These are phyloP conservation scores for Ondatra zibethicus DNA, from an alignment of 2,113 vertebrate genomes.

Conservation along the genomic window DNA sequence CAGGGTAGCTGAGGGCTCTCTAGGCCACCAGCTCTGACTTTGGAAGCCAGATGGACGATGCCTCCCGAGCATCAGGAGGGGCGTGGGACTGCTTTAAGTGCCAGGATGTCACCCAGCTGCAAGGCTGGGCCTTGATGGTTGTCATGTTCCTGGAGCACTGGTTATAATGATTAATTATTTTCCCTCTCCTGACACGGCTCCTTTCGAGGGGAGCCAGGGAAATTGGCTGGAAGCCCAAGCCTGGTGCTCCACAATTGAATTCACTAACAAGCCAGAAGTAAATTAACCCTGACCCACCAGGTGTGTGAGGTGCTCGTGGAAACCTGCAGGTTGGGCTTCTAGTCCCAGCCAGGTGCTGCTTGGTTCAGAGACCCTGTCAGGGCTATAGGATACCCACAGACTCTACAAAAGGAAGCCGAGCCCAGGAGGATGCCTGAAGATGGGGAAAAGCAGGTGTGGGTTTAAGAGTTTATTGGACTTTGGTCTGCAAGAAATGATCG, in stretches of 20 bases:
- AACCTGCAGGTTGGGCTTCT: background rate
- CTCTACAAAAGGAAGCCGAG: background rate
- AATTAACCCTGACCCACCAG: conserved; percentile 64
- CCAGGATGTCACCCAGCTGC: conserved; percentile 60
- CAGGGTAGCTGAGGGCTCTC: background rate
- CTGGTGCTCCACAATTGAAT: background rate
- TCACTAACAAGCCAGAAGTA: conserved; percentile 60
- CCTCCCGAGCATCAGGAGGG: background rate
- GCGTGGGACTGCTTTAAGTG: conserved; percentile 41
- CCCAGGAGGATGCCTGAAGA: background rate
- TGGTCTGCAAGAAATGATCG: background rate
- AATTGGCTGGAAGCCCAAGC: conserved; percentile 60
- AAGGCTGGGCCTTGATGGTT: conserved; percentile 34
- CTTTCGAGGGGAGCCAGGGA: conserved; percentile 18
- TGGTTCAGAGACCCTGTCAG: background rate
- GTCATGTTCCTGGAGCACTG: conserved; percentile 61
- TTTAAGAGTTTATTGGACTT: background rate
- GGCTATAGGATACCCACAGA: background rate
- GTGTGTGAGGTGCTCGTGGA: conserved; percentile 4
- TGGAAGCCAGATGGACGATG: background rate
- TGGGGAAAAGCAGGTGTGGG: background rate
- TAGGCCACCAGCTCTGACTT: conserved; percentile 6
- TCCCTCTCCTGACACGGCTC: conserved; percentile 62
- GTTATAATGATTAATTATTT: conserved; percentile 79
- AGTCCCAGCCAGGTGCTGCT: conserved; percentile 49